phyloP scores from a whole-genome alignment of 2,797 vertebrate species.

The Xenentodon cancila region DNA sequence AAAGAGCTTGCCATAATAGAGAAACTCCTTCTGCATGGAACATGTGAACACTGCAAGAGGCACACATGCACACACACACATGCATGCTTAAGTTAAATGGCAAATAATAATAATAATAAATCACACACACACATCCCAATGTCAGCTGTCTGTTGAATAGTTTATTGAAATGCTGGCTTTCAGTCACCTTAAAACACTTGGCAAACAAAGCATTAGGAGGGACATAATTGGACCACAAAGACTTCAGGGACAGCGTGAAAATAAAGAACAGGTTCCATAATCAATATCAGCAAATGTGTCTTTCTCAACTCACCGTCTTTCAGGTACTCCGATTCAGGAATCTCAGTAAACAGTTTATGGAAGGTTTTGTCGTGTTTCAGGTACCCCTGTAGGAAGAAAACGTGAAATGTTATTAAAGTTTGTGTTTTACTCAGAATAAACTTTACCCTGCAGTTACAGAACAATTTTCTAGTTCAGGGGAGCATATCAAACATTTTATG shows the following conservation, averaged over 20 bases:
- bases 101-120: not conserved
- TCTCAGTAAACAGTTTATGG: conserved; percentile 82
- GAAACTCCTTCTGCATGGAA: conserved; percentile 85
- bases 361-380: conserved; percentile 76
- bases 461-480: too few species aligned
- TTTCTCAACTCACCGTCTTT: conserved; percentile 75
- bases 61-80: not conserved
- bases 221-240: conserved; percentile 29
- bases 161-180: conserved; percentile 17
- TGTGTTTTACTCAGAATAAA: not conserved
- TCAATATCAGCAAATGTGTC: conserved; percentile 39
- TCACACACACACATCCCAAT: not conserved
- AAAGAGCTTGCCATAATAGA: conserved; percentile 87
- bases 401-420: not conserved
- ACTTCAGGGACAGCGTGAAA: conserved; percentile 12
- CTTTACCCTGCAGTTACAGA: not conserved
- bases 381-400: conserved; percentile 54
- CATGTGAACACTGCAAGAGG: conserved; percentile 81
- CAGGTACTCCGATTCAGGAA: conserved; percentile 75
- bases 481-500: too few species aligned
- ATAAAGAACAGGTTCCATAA: conserved; percentile 34
- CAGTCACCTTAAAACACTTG: conserved; percentile 7
- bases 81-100: not conserved
- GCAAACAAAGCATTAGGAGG: conserved; percentile 10
- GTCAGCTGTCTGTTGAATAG: conserved; percentile 15